These are phyloP conservation scores for Crocuta crocuta DNA, from an alignment of 2,113 vertebrate species.

Conservation along the genomic window DNA sequence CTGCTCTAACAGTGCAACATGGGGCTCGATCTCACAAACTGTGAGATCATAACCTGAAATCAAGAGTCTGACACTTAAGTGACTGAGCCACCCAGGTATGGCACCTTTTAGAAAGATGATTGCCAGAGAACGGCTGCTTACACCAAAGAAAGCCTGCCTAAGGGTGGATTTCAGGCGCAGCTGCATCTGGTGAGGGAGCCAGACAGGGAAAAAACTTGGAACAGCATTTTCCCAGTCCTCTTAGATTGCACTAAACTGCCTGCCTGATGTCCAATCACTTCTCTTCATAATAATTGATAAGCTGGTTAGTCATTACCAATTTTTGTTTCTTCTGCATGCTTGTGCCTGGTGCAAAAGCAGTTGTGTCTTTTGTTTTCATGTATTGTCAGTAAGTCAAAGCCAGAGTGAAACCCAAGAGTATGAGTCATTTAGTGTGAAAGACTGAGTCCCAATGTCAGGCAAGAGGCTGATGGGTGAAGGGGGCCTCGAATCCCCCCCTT, in stretches of 20 bases:
- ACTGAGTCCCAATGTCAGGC: neutral
- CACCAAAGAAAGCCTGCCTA: neutral
- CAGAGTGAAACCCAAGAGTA: neutral
- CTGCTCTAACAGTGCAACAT: no score
- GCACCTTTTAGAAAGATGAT: neutral
- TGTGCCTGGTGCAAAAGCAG: neutral
- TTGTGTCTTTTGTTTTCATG: neutral
- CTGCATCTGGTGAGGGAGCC: neutral
- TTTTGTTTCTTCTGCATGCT: conserved; percentile 18
- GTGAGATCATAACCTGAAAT: no score
- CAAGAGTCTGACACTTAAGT: no score
- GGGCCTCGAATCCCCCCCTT: neutral
- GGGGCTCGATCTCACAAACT: no score
- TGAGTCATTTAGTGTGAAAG: neutral
- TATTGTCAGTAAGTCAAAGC: neutral
- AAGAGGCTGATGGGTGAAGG: neutral
- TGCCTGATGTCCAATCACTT: neutral
- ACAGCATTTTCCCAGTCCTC: neutral
- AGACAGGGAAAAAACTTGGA: neutral
- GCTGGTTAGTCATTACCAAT: neutral
- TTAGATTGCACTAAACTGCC: neutral
- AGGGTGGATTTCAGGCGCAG: neutral
- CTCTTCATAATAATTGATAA: neutral
- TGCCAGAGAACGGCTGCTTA: neutral
- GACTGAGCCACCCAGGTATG: no score